Evolutionary conservation across 2,113 vertebrate genomes (phyloP), one percentile per base, ranked within the genome.

Genomic region (Atherinomorus stipes): DNA sequence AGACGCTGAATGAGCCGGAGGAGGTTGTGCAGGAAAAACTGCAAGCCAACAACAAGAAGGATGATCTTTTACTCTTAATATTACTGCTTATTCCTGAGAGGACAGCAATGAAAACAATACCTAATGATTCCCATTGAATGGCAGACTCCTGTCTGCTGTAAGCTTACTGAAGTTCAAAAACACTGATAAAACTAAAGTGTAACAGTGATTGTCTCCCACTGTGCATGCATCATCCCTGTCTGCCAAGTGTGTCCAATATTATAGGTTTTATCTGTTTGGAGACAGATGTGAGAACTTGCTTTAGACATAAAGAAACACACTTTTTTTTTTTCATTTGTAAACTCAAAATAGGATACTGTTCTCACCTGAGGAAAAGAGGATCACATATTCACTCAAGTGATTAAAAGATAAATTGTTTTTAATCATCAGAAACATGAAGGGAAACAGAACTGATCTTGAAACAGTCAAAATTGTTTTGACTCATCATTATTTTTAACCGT

Each of bases 171-270:
- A 40, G 53, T 61, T 63, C 47, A 80, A 21, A 63, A 69, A 13
- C 6, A 8, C 23, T 81, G 68, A 73, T 75, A 78, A 64, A 65
- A 64, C 50, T 59, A 50, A 59, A 47, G 65, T 74, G 69, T 59
- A 68, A 74, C 75, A 77, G 23, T 19, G 76, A 66, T 80, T 80
- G 78, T 83, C 81, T 71, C 74, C 64, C 18, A 22, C 67, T 65
- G 78, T 49, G 53, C 64, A 49, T 61, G 64, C 74, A 63, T 60
- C 64, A 45, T 49, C 50, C 58, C 70, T 57, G 59, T 76, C 73
- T 57, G 60, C 57, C 13, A 60, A 54, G 28, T 28, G 12, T 69
- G 59, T 64, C 62, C 22, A 37, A 72, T 71, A 64, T 38, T 4
- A 19, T 58, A 0, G 31, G 61, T 52, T 81, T 79, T 77, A 77